phyloP scores from a whole-genome alignment of 1,140 invertebrate species.

The Periplaneta americana region DNA sequence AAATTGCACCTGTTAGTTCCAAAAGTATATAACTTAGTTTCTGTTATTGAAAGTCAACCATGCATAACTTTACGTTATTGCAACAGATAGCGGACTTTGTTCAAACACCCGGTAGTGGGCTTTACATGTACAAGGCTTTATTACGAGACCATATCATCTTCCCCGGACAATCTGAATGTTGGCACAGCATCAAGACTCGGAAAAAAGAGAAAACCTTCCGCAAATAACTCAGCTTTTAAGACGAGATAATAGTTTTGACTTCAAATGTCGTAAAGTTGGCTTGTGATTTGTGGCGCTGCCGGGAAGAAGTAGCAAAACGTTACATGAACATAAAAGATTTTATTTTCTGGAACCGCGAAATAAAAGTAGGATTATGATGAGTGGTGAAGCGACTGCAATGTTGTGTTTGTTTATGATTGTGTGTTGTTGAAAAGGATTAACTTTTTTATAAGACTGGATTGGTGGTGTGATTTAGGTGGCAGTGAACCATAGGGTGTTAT shows the following conservation, averaged over 20 bases:
- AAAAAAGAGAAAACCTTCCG: neutral
- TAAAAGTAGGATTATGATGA: neutral
- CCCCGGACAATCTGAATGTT: neutral
- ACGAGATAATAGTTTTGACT: constrained; percentile 4
- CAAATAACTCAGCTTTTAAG: neutral
- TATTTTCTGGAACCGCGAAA: neutral
- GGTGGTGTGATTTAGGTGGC: neutral
- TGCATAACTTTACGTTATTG: too few relatives aligned
- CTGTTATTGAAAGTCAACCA: too few relatives aligned
- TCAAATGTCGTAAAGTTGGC: constrained; percentile 1
- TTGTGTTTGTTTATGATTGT: neutral
- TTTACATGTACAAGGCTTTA: neutral
- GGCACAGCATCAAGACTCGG: neutral
- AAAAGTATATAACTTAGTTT: too few relatives aligned
- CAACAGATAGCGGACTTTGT: too few relatives aligned
- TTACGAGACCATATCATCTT: neutral
- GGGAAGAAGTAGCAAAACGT: neutral
- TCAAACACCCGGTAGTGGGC: neutral
- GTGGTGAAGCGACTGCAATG: neutral
- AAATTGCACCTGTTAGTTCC: too few relatives aligned
- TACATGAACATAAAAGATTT: neutral
- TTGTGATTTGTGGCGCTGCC: neutral
- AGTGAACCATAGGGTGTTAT: neutral
- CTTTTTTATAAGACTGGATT: neutral
- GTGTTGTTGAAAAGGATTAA: neutral